Evolutionary conservation across 2,888 invertebrate genomes (phyloP), one percentile per base, ranked within the genome.

Genomic region (Spisula solida): DNA sequence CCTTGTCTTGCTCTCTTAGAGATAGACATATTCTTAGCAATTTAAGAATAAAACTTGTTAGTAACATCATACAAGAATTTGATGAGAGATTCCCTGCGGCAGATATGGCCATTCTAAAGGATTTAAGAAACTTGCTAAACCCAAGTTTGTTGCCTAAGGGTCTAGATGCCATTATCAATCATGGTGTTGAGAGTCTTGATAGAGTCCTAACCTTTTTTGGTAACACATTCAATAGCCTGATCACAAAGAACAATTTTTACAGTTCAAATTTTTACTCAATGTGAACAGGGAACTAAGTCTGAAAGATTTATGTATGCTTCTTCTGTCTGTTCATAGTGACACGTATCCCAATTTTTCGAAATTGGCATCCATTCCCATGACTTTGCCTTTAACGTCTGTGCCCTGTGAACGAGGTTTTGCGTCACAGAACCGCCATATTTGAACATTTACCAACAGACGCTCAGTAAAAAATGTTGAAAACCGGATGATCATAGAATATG

Each of bases 351-450:
- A 84, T 51, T 90, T 87, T 81, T 20, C 55, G n/a, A 82, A 14
- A 25, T 48, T 88, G 84, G 90, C 86, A 47, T 25, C 55, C 20
- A 87, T 87, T 16, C 56, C 88, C n/a, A 34, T 82, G 41, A 90
- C 90, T 2, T 34, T 85, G 18, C 90, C 90, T 18, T 82, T 90
- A 4, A 90, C 90, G 80, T 90, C 88, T 79, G 90, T 90, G 18
- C 88, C 88, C 41, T 90, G 82, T 86, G 90, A 90, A 41, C 75
- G 90, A 29, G 87, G 85, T 16, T 90, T 90, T 55, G 87, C 85
- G 34, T 29, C 56, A 4, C 88, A 90, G 60, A 90, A 90, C 56
- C 78, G 83, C 18, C 87, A 89, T 31, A 29, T 84, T 16, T 34
- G 20, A 20, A 51, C 31, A 10, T 87, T 29, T 29, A 82, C n/a